phyloP scores from a whole-genome alignment of 1,140 invertebrate genomes.

The Melipona quadrifasciata region DNA sequence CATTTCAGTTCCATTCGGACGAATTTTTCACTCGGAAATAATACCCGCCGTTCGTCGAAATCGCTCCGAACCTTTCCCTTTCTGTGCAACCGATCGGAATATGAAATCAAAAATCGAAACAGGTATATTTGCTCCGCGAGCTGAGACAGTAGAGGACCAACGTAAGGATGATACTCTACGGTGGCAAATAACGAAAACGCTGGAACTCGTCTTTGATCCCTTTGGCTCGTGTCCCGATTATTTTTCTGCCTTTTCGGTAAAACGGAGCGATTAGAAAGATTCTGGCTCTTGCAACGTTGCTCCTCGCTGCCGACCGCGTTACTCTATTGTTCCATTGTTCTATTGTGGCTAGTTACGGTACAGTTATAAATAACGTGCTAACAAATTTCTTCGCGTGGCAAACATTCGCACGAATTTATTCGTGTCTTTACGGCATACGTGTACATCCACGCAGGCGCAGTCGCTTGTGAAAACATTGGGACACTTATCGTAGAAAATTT shows the following conservation, averaged over 20 bases:
- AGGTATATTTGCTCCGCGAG: conserved; percentile 15
- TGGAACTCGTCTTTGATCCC: conserved; percentile 29
- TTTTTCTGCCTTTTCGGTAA: conserved; percentile 32
- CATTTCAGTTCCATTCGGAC: not conserved
- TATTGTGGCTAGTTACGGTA: conserved; percentile 25
- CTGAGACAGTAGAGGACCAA: too few relatives aligned
- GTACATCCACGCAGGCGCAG: too few relatives aligned
- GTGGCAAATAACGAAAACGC: conserved; percentile 32
- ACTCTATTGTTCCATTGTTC: conserved; percentile 51
- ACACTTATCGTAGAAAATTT: not conserved
- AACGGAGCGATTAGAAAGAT: not conserved
- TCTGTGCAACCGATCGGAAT: not conserved
- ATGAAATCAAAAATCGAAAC: conserved; percentile 10
- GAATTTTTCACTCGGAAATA: conserved; percentile 4
- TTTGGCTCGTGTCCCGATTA: conserved; percentile 6
- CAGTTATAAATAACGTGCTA: conserved; percentile 31
- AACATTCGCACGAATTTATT: conserved; percentile 23
- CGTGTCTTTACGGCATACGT: not conserved
- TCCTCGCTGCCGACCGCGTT: conserved; percentile 28
- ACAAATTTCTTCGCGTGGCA: conserved; percentile 32
- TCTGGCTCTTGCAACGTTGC: conserved; percentile 1
- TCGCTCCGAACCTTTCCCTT: not conserved
- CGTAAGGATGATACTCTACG: not conserved
- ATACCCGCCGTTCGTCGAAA: not conserved
- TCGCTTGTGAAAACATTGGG: not conserved